Percentiles rank a stretch among this genome's conserved stretches.
Conservation (phyloP, 2,888 invertebrate species). For the Abrostola triplasia region DNA sequence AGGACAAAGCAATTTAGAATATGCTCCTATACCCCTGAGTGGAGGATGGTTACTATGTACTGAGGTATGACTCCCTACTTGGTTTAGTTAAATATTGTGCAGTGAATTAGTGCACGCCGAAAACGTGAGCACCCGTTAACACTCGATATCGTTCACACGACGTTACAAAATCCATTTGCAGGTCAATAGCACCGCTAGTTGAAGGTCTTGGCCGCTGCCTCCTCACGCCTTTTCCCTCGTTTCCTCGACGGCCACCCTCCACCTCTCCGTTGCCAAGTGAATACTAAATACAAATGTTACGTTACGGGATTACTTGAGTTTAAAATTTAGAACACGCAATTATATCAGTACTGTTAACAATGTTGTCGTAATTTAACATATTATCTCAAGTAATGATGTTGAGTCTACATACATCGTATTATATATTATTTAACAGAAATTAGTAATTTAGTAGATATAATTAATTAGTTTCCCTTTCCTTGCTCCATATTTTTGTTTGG, state of each 20-base stretch:
- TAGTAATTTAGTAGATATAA: too few relatives aligned
- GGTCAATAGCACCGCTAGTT: conserved; percentile 78
- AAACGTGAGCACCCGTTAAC: conserved; percentile 51
- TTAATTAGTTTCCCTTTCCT: too few relatives aligned
- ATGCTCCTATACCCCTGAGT: conserved; percentile 49
- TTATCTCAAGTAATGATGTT: too few relatives aligned
- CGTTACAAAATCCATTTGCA: conserved; percentile 66
- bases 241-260: conserved; percentile 47
- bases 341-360: not conserved
- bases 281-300: conserved; percentile 33
- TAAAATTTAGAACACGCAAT: not conserved
- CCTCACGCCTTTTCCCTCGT: conserved; percentile 57
- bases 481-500: too few relatives aligned
- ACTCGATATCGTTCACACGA: conserved; percentile 61
- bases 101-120: conserved; percentile 44
- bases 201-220: conserved; percentile 75
- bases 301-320: conserved; percentile 1
- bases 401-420: too few relatives aligned
- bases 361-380: too few relatives aligned
- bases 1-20: conserved; percentile 72
- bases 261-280: conserved; percentile 39
- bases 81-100: conserved; percentile 27
- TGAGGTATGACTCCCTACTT: conserved; percentile 40
- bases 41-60: conserved; percentile 26
- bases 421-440: too few relatives aligned